These are phyloP conservation scores for Biston stratarius DNA, from an alignment of 2,888 invertebrate species.

Conservation along the genomic window DNA sequence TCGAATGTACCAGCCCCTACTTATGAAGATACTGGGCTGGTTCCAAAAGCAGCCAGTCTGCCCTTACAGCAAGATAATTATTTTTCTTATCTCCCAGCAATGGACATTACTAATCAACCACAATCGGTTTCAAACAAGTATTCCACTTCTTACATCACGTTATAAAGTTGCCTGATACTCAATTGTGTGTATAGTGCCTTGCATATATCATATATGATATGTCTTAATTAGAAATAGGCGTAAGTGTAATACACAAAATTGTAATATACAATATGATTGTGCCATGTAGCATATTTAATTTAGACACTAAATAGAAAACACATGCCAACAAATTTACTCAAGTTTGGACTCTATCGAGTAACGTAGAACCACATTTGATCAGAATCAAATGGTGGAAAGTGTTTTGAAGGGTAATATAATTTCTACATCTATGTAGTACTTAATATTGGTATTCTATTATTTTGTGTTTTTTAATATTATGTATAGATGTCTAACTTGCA, in stretches of 20 bases:
- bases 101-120: conserved; percentile 65
- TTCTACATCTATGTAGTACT: too few species aligned
- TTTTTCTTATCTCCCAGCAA: conserved; percentile 66
- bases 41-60: conserved; percentile 60
- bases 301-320: too few species aligned
- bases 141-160: conserved; percentile 73
- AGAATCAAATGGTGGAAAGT: too few species aligned
- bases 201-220: too few species aligned
- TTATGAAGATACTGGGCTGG: conserved; percentile 70
- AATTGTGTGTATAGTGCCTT: background rate
- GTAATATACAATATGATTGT: too few species aligned
- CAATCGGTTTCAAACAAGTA: conserved; percentile 64
- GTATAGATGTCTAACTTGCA: background rate
- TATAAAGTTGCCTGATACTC: conserved; percentile 53
- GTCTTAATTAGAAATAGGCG: too few species aligned
- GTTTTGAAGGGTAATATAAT: too few species aligned
- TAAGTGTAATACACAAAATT: too few species aligned
- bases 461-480: background rate
- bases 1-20: conserved; percentile 64
- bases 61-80: conserved; percentile 72
- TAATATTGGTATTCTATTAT: background rate
- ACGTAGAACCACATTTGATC: too few species aligned
- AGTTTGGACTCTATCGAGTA: too few species aligned
- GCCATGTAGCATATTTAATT: too few species aligned
- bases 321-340: too few species aligned